Evolutionary conservation across 1,140 invertebrate genomes (phyloP).

Genomic region (Hyphantria cunea): DNA sequence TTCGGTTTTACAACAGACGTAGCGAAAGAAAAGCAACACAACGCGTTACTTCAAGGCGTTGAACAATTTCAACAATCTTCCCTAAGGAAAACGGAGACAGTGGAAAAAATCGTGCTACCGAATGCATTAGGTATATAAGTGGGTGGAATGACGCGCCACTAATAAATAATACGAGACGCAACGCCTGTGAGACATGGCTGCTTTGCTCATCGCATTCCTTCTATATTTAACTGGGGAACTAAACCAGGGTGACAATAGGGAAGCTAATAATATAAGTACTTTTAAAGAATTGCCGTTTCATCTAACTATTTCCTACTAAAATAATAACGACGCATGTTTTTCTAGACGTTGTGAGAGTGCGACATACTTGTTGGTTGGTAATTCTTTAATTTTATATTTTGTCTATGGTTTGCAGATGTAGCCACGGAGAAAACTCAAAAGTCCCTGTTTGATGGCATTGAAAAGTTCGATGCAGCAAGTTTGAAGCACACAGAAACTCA

Average conservation of each 20-base stretch:
- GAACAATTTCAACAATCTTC: constrained; percentile 87
- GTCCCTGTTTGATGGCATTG: constrained; percentile 92
- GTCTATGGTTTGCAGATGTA: constrained; percentile 85
- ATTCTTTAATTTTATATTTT: constrained; percentile 11
- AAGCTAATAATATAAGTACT: constrained; percentile 13
- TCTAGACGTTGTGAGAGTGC: constrained; percentile 29
- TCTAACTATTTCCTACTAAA: constrained; percentile 32
- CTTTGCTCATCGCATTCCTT: constrained; percentile 33
- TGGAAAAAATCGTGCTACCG: constrained; percentile 90
- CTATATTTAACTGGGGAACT: constrained; percentile 28
- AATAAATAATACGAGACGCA: constrained; percentile 33
- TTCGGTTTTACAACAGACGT: constrained; percentile 84
- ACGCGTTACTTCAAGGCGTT: constrained; percentile 87
- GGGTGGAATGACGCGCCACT: constrained; percentile 35
- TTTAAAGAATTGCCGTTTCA: constrained; percentile 17
- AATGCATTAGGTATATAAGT: constrained; percentile 87
- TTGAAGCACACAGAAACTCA: constrained; percentile 96
- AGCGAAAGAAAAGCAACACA: constrained; percentile 88
- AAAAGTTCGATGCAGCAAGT: constrained; percentile 90
- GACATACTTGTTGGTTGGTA: constrained; percentile 7
- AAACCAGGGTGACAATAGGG: constrained; percentile 19
- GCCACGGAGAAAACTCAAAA: constrained; percentile 93
- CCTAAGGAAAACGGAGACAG: constrained; percentile 89
- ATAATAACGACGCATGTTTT: constrained; percentile 44
- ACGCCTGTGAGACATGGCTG: constrained; percentile 33